Evolutionary conservation across 2,888 invertebrate genomes (phyloP), one percentile per base, ranked within the genome.

Genomic region (Onchidella celtica): DNA sequence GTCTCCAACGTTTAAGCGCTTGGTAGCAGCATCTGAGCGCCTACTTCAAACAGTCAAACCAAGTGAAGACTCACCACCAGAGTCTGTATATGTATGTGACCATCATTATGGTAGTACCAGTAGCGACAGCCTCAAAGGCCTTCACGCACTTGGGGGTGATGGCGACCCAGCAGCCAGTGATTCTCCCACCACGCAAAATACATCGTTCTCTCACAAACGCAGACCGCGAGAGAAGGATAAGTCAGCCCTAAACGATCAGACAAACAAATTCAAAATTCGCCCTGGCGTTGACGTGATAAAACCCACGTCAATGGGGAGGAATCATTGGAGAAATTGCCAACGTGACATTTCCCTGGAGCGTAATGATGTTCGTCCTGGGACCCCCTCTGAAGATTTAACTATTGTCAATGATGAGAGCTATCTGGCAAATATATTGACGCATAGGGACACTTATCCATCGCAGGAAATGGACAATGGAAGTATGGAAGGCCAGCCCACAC

Each of bases 1-100:
- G 36, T 89, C 89, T 9, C 89, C 89, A n/a, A 89, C 89, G 0
- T 89, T 89, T 81, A 87, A 86, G 72, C 84, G 89, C 29, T 84
- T 89, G 29, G 76, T 88, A 6, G 86, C 87, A 38, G 89, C 87
- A 3, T 87, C 85, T 0, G 88, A 89, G 82, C 87, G 85, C 70
- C 81, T 89, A 4, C 84, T 88, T 63, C 66, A 82, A 9, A 79
- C 86, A 17, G 65, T 79, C n/a, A 78, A 73, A n/a, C 73, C 36
- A 3, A 17, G 21, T 2, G 75, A 75, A 2, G 32, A 32, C 24
- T 29, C 38, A 2, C 17, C 29, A 11, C 27, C 63, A 1, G 72
- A 36, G n/a, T 40, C 72, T 9, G 17, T 14, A 47, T 72, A 47
- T 27, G 11, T 34, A 4, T 14, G 3, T 2, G 68, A 68, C 3